Evolutionary conservation across 2,113 vertebrate species (phyloP), one percentile per base, ranked within the genome.

Genomic region (Neoarius graeffei): DNA sequence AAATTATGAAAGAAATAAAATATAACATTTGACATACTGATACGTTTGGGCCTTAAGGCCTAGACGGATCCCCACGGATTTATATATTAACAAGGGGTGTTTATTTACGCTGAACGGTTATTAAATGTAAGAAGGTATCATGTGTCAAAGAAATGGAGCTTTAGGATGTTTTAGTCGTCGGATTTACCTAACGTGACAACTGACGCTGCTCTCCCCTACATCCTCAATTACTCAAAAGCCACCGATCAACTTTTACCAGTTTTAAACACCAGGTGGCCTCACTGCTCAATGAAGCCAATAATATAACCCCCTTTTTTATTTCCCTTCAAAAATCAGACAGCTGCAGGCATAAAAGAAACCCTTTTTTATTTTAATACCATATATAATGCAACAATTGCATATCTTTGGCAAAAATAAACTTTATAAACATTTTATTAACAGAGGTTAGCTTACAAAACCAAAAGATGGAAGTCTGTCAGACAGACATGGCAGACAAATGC

Each of bases 321-420:
- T n/a, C n/a, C 23, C 19, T 25, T 17, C 5, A 88, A 52, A 83
- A 57, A 67, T 91, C 81, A 87, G 20, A 77, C 23, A 84, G 15
- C 35, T 35, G 88, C 83, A 23, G 88, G 10, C 86, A 89, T 96
- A 97, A 97, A 99, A 98, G 96, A 97, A 98, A 94, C 95, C 94
- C 93, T 95, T 94, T 96, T 98, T 88, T 88, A 89, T 82, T 88
- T 90, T 95, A 98, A 98, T 98, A 97, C 96, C 97, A 98, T 97
- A 96, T 97, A 97, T 98, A 98, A 97, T 97, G 97, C 97, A 96
- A 98, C 97, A 95, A 98, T 97, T 97, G 97, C 96, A 98, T 99
- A 97, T 99, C 98, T 99, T 99, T 99, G 98, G 98, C 98, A 97
- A 99, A 99, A 99, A 99, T 99, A 99, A 99, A 98, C 96, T 98